Evolutionary conservation across 2,113 vertebrate genomes (phyloP).

Genomic region (Cyprinodon brontotheroides): DNA sequence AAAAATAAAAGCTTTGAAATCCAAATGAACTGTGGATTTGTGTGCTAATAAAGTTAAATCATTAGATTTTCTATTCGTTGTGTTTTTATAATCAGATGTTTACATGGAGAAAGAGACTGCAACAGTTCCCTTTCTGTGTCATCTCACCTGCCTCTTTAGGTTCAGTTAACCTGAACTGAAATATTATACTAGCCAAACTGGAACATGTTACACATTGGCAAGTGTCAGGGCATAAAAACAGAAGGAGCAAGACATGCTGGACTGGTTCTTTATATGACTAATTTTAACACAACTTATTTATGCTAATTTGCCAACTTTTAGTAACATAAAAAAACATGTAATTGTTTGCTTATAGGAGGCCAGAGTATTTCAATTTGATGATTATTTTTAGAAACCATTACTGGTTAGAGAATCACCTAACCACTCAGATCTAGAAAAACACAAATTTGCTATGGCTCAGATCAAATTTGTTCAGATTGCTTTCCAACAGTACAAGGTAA

Average conservation of each 20-base stretch:
- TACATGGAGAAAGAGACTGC: too few species aligned
- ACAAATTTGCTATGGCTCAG: slow-evolving; percentile 6
- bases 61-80: too few species aligned
- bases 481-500: slow-evolving; percentile 28
- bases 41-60: too few species aligned
- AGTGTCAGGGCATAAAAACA: not conserved
- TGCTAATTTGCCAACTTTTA: not conserved
- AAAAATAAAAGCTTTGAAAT: too few species aligned
- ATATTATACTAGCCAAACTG: not conserved
- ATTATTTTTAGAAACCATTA: not conserved
- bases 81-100: too few species aligned
- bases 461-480: slow-evolving; percentile 17
- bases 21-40: too few species aligned
- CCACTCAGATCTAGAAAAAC: not conserved
- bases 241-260: not conserved
- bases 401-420: slow-evolving; percentile 2
- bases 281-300: not conserved
- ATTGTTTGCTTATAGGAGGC: not conserved
- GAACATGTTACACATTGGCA: not conserved
- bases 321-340: not conserved
- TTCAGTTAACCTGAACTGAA: not conserved
- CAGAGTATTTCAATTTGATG: not conserved
- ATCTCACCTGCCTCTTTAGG: too few species aligned
- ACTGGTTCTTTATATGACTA: not conserved
- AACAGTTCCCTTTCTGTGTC: too few species aligned